Evolutionary conservation across 2,113 vertebrate genomes (phyloP).

Genomic region (Carassius gibelio): DNA sequence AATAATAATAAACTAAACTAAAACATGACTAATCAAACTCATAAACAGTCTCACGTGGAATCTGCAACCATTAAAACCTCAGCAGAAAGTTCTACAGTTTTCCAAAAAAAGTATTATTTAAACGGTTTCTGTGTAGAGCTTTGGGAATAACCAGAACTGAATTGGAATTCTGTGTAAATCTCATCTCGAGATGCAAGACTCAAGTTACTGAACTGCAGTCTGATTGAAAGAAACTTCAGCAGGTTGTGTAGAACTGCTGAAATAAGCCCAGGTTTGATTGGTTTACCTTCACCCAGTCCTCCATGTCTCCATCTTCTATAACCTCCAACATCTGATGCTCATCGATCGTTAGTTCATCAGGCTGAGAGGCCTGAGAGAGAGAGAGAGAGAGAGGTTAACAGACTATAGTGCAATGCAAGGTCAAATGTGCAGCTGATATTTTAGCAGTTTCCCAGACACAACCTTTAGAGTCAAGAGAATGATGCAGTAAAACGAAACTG

Average conservation of each 20-base stretch:
- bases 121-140: no score
- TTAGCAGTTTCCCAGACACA: background rate
- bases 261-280: background rate
- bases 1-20: no score
- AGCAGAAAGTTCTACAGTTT: no score
- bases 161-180: no score
- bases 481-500: background rate
- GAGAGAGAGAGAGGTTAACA: background rate
- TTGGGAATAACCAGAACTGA: no score
- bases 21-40: no score
- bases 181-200: no score
- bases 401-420: background rate
- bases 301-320: conserved; percentile 99
- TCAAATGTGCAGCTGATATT: background rate
- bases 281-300: conserved; percentile 98
- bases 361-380: conserved; percentile 87
- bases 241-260: background rate
- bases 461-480: background rate
- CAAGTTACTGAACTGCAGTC: no score
- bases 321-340: conserved; percentile 97
- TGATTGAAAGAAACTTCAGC: no score
- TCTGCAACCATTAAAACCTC: no score
- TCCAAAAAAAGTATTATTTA: no score
- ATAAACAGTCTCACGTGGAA: no score
- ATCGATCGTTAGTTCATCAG: conserved; percentile 96